These are phyloP conservation scores for Erynnis tages DNA, from an alignment of 2,888 invertebrate species.

Conservation along the genomic window DNA sequence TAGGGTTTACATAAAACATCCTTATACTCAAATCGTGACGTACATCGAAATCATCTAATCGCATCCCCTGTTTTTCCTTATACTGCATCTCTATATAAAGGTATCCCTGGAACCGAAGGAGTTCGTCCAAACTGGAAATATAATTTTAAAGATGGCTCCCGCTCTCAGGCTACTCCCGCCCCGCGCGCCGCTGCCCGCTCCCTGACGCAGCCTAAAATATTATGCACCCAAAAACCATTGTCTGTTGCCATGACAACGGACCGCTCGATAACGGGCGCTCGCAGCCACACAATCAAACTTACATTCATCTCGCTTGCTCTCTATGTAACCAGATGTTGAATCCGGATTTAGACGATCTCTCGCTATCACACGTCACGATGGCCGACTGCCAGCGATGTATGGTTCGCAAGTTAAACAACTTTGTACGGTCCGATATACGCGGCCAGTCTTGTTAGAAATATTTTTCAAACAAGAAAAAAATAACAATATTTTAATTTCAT, in stretches of 20 bases:
- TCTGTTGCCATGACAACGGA: constrained; percentile 78
- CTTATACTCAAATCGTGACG: neutral
- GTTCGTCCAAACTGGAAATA: constrained; percentile 76
- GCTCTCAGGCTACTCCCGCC: constrained; percentile 57
- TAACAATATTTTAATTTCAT: too few relatives aligned
- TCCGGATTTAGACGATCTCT: constrained; percentile 58
- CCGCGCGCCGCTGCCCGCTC: constrained; percentile 50
- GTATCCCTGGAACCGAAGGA: constrained; percentile 63
- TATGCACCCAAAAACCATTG: constrained; percentile 82
- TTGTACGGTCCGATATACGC: constrained; percentile 42
- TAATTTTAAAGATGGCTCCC: constrained; percentile 81
- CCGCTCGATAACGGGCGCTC: constrained; percentile 72
- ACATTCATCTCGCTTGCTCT: constrained; percentile 74
- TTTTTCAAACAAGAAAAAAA: constrained; percentile 56
- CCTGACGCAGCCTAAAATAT: constrained; percentile 79
- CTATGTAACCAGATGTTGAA: constrained; percentile 60
- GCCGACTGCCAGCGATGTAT: constrained; percentile 71
- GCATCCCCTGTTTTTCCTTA: constrained; percentile 39
- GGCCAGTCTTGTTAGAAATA: constrained; percentile 67
- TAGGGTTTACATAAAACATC: neutral
- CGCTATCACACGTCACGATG: constrained; percentile 63
- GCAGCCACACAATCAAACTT: constrained; percentile 63
- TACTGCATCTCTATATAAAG: constrained; percentile 55
- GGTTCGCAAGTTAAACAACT: constrained; percentile 64
- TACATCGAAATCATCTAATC: neutral